Conservation (phyloP, 2,113 vertebrate species). For the Tringa solitaria region DNA sequence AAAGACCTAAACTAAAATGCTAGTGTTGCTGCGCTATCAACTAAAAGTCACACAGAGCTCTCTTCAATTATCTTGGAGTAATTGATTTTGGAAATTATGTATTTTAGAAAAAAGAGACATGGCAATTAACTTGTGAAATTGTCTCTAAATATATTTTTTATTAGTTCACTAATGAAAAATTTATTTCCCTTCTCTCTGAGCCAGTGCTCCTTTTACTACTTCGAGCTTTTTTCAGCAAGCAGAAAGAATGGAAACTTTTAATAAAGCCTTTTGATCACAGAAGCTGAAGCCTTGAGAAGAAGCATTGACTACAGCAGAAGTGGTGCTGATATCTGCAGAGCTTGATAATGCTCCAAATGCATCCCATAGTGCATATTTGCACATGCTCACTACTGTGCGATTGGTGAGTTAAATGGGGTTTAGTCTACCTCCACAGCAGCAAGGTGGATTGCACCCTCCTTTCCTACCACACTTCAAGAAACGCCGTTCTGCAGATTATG, state of each 20-base stretch:
- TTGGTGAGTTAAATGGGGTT: not conserved
- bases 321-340: not conserved
- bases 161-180: not conserved
- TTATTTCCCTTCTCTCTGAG: conserved; percentile 31
- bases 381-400: not conserved
- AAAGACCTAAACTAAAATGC: not conserved
- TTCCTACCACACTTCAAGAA: not conserved
- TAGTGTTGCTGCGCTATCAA: not conserved
- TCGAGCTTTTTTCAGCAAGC: not conserved
- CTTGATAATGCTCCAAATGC: not conserved
- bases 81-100: not conserved
- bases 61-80: not conserved
- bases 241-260: conserved; percentile 9
- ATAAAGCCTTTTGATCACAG: not conserved
- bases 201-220: not conserved
- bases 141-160: not conserved
- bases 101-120: not conserved
- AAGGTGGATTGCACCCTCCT: not conserved
- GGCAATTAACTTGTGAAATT: not conserved
- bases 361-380: not conserved
- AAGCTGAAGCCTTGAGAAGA: conserved; percentile 1
- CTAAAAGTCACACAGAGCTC: not conserved
- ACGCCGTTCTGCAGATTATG: accelerated
- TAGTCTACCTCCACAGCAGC: not conserved
- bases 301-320: not conserved